Conservation (phyloP, 2,113 vertebrate species). For the Limanda limanda region DNA sequence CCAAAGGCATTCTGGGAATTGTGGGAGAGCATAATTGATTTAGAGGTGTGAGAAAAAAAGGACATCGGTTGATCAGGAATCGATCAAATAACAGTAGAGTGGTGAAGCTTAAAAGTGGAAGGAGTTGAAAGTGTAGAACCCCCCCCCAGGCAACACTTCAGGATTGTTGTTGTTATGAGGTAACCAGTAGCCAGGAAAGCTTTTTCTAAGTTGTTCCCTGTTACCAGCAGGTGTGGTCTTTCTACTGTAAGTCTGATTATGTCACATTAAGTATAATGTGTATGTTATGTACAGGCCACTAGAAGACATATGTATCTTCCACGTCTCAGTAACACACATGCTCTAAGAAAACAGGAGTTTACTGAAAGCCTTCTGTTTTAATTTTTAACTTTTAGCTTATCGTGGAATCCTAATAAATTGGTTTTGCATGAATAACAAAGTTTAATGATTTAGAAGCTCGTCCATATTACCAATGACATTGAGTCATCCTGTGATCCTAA, state of each 20-base stretch:
- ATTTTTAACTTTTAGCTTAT: neutral
- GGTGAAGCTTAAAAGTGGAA: constrained; percentile 21
- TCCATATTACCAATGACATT: neutral
- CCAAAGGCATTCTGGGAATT: constrained; percentile 33
- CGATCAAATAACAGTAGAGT: neutral
- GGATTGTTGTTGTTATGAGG: neutral
- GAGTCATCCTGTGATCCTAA: neutral
- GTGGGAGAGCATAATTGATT: constrained; percentile 11
- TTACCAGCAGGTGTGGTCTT: neutral
- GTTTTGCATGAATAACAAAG: neutral
- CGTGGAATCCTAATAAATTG: no score
- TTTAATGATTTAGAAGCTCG: neutral
- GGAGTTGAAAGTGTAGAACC: constrained; percentile 3
- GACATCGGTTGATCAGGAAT: neutral
- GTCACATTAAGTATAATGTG: neutral
- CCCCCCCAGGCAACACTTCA: constrained; percentile 5
- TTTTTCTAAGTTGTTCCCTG: neutral
- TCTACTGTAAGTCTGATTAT: neutral
- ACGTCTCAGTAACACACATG: neutral
- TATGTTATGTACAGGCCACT: neutral
- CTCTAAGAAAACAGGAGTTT: neutral
- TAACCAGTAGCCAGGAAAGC: neutral
- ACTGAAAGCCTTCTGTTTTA: neutral
- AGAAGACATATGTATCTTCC: neutral
- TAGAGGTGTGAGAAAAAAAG: neutral